Base-by-base conservation (phyloP, 1,140 invertebrate species). In the Trichoplusia ni region DNA sequence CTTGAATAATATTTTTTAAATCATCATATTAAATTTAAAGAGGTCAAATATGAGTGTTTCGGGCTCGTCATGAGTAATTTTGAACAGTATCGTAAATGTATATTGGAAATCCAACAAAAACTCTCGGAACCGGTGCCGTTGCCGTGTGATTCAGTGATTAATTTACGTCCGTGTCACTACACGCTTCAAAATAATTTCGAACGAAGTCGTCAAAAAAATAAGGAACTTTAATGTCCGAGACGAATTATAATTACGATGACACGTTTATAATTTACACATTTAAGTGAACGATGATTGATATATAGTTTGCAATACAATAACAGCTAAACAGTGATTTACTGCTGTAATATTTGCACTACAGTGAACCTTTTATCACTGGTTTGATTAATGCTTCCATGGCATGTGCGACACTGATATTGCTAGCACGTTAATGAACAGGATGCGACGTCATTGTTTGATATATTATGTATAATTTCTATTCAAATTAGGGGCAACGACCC, bases 271-370 rank as follows among this genome's bases (percentile, higher is more conserved):
- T 65, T 56, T 63, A 49, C 27, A 60, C 49, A 64, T 61, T 56
- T 42, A 69, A 67, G 40, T 63, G 35, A 62, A 56, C 25, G 18
- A 21, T 81, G 77, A 80, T 78, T 81, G 73, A 82, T 78, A 75
- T 78, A 79, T 69, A 67, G 58, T 70, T 64, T 44, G 64, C 70
- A 74, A 71, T 74, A 69, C 49, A 68, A 70, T 67, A 69, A 71
- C 69, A 75, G 73, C 72, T 71, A 71, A 75, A 73, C 66, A 71
- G 61, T 89, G 79, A 89, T 89, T 85, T 89, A 89, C 72, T 53
- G 69, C 64, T 72, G 56, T 71, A 68, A 76, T 80, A 78, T 81
- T 82, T 80, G 77, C 79, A 80, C 72, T 9, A 68, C 66, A 69
- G 64, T 77, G 73, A 77, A 74, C 69, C 60, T 74, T 71, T 83